Base-by-base conservation (phyloP, 2,113 vertebrate genomes). In the Lepisosteus osseus region DNA sequence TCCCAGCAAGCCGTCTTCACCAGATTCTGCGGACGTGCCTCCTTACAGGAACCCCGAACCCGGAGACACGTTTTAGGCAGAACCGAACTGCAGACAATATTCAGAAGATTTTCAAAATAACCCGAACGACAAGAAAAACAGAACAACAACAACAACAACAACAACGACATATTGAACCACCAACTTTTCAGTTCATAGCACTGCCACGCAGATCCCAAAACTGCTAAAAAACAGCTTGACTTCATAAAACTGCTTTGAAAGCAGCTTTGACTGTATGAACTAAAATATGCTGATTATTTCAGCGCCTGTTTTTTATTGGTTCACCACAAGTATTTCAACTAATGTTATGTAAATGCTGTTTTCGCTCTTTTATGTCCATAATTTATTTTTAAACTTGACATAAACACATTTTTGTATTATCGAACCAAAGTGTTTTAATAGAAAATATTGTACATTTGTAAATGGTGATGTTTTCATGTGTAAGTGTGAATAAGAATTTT, bases 361-460 rank as follows among this genome's bases (percentile, higher is more conserved):
- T 87, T 74, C 66, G 71, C 80, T 77, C 78, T 86, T 47, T 80
- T 77, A 80, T 86, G 71, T 78, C 78, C 84, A 86, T 88, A 74
- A 89, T 90, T 91, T 88, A 91, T 92, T 93, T 92, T 89, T 86
- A 72, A 82, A 85, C 70, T 77, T 74, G 69, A 86, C 15, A 82
- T 69, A 79, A 74, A 65, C 71, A 65, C 17, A 72, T 73, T 84
- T 90, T 88, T 87, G 79, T 89, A 91, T 81, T 44, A 83, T 89
- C 68, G 81, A 93, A 92, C 91, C 93, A 93, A 93, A 93, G 91
- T 89, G 89, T 87, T 92, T 88, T 72, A 83, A 88, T 73, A 79
- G 51, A 68, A 81, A 61, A 67, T 76, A 44, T 57, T 89, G 84
- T 90, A 89, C 73, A 88, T 87, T 80, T 87, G 89, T 85, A 92